phyloP scores from a whole-genome alignment of 2,888 invertebrate genomes.

The Xestobium rufovillosum region DNA sequence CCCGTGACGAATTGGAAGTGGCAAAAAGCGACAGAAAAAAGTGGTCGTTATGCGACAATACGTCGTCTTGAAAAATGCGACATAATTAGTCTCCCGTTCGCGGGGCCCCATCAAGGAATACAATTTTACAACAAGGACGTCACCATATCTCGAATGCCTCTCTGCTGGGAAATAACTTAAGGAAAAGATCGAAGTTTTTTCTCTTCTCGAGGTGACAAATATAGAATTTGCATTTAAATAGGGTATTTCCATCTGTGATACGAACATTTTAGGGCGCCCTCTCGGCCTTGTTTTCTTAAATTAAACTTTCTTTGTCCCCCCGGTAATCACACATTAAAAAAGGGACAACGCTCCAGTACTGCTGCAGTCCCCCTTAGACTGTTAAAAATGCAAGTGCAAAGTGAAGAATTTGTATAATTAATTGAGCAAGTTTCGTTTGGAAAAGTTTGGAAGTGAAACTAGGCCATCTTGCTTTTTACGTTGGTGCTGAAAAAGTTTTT shows the following conservation, averaged over 20 bases:
- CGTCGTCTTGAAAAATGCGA: constrained; percentile 35
- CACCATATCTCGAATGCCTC: constrained; percentile 23
- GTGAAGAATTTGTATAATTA: too few species aligned
- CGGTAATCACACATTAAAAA: too few species aligned
- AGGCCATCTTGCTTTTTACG: too few species aligned
- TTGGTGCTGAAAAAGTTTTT: too few species aligned
- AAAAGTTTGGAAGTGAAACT: too few species aligned
- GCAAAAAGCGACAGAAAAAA: constrained; percentile 21
- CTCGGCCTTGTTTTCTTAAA: too few species aligned
- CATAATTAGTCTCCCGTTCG: constrained; percentile 37
- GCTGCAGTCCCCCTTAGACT: too few species aligned
- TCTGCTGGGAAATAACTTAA: constrained; percentile 41
- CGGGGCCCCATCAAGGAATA: constrained; percentile 25
- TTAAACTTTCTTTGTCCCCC: too few species aligned
- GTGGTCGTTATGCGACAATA: constrained; percentile 26
- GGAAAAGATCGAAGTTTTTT: constrained; percentile 44
- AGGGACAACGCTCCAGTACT: too few species aligned
- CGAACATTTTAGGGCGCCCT: constrained; percentile 35
- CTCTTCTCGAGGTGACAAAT: constrained; percentile 52
- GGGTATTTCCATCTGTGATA: constrained; percentile 58
- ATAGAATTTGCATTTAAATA: constrained; percentile 62
- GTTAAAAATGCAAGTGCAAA: too few species aligned
- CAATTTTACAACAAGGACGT: constrained; percentile 26
- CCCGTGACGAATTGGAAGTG: neutral
- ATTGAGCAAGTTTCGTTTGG: too few species aligned